Evolutionary conservation across 2,113 vertebrate species (phyloP).

Genomic region (Festucalex cinctus): DNA sequence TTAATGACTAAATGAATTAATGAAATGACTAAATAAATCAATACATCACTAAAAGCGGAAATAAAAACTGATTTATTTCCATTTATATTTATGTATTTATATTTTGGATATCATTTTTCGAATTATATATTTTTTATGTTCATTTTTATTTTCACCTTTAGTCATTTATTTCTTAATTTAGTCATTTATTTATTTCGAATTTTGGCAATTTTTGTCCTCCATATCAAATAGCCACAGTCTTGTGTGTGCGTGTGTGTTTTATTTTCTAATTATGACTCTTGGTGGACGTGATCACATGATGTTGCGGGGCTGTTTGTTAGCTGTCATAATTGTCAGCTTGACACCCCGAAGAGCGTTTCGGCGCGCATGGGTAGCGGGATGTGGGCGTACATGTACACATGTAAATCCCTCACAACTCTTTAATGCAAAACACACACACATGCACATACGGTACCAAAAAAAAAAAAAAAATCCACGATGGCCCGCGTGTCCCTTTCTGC

Average conservation of each 20-base stretch:
- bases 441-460: slow-evolving; percentile 19
- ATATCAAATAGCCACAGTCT: neutral
- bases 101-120: no score
- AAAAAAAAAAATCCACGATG: slow-evolving; percentile 51
- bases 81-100: no score
- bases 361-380: slow-evolving; percentile 30
- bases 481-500: slow-evolving; percentile 58
- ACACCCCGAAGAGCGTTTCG: slow-evolving; percentile 33
- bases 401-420: slow-evolving; percentile 50
- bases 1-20: no score
- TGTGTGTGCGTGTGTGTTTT: neutral
- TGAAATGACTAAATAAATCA: no score
- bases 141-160: no score
- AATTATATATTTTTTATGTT: no score
- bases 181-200: no score
- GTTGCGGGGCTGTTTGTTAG: slow-evolving; percentile 7
- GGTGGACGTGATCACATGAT: slow-evolving; percentile 10
- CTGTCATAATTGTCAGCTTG: slow-evolving; percentile 13
- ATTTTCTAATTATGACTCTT: slow-evolving; percentile 3
- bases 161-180: no score
- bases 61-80: no score
- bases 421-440: slow-evolving; percentile 14
- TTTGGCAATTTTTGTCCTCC: no score
- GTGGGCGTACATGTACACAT: slow-evolving; percentile 6
- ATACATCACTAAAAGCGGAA: no score